Base-by-base conservation (phyloP, 92 coral and sea anemone genomes). In the Palythoa grandis region DNA sequence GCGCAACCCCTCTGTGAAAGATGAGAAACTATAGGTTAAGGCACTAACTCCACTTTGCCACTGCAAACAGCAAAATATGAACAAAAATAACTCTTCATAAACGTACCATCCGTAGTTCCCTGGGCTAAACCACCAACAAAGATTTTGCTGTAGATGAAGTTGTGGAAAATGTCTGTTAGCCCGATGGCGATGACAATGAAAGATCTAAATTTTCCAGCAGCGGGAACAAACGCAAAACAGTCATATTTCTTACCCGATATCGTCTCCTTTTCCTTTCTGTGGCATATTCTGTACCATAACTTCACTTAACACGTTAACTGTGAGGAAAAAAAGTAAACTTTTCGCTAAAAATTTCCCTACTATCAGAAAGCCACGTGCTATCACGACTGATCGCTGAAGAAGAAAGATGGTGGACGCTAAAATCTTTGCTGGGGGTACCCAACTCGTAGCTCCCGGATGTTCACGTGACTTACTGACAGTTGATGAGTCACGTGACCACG, bases 121-220 rank as follows among this genome's bases (percentile, higher is more conserved):
- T 93, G 92, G 14, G 92, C 90, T 79, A 95, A 85, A 23, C 98
- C 98, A 52, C 98, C 98, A 70, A 95, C 98, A 85, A 95, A 95
- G 69, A 95, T 88, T 95, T 95, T 95, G 48, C 98, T 95, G 88
- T 52, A 85, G 83, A 39, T 71, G 65, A 80, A 79, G 17, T 14
- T 22, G 20, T 16, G 35, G 6, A 67, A 63, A 63, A 63, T 0
- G 66, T 19, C 24, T 9, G 29, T 74, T 17, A 43, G 54, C 12
- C 20, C 13, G 1, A 4, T 53, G 61, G 9, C 13, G 1, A 4
- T 53, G 61, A 13, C 40, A 52, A 52, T 6, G 5, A 7, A 16
- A 69, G 3, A 52, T 7, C n/a, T 29, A 4, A 76, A 0, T 5
- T 52, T 50, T 52, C 17, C 17, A 47, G 20, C 14, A 4, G 77